Conservation (phyloP, 2,797 vertebrate genomes). For the Petrocephalus sullivani region DNA sequence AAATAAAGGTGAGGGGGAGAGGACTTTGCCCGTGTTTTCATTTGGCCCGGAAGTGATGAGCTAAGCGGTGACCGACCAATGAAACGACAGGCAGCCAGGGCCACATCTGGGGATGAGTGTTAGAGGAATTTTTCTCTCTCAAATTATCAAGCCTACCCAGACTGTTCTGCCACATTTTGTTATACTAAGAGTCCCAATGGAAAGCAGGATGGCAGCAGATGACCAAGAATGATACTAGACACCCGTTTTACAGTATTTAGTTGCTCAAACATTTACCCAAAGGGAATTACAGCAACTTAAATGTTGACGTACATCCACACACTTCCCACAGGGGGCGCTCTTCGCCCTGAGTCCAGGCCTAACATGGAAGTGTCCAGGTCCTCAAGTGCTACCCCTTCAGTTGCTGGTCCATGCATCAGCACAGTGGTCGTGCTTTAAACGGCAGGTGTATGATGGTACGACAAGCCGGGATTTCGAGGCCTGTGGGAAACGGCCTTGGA, state of each 20-base stretch:
- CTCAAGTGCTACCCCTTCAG: neutral
- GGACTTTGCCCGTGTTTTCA: neutral
- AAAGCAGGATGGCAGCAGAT: neutral
- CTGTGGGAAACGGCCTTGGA: neutral
- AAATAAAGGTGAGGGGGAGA: slow-evolving; percentile 3
- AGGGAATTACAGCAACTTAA: neutral
- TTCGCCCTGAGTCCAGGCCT: neutral
- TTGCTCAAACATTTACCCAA: neutral
- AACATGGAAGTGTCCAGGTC: neutral
- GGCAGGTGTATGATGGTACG: neutral
- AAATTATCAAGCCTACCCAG: neutral
- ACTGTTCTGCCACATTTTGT: neutral
- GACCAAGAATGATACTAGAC: neutral
- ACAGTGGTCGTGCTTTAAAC: neutral
- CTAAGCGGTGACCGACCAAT: neutral
- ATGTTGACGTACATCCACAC: neutral
- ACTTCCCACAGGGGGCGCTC: neutral
- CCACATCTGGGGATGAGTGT: neutral
- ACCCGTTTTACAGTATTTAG: neutral
- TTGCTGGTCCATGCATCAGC: neutral
- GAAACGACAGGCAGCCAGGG: neutral
- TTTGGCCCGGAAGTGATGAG: neutral
- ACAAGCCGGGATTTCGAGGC: neutral
- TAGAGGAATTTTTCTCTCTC: neutral
- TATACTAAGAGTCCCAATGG: neutral